phyloP scores from a whole-genome alignment of 2,113 vertebrate genomes.

The Bubo scandiacus region DNA sequence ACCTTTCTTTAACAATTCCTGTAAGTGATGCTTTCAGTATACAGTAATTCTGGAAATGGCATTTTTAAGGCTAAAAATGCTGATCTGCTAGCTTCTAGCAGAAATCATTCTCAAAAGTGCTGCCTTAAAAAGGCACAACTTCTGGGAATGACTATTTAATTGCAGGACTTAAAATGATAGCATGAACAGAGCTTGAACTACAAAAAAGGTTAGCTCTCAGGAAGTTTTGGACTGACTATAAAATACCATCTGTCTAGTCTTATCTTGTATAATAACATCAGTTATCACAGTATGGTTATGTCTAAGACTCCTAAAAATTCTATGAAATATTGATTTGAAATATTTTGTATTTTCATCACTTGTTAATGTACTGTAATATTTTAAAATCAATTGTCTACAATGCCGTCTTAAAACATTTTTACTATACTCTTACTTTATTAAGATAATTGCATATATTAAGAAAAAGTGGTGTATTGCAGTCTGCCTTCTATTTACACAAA shows the following conservation, averaged over 20 bases:
- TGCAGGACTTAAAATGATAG: neutral
- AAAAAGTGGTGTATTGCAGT: neutral
- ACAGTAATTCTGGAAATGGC: neutral
- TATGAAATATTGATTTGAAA: neutral
- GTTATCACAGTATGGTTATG: neutral
- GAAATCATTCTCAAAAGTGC: neutral
- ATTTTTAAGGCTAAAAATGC: neutral
- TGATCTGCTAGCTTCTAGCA: neutral
- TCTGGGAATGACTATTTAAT: constrained; percentile 1
- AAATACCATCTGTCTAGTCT: neutral
- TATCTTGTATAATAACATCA: neutral
- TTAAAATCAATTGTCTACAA: neutral
- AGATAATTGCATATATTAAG: neutral
- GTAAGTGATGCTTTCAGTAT: neutral
- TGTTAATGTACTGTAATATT: neutral
- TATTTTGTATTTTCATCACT: neutral
- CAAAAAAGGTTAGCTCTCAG: neutral
- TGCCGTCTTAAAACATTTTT: neutral
- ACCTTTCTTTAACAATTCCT: neutral
- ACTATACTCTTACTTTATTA: neutral
- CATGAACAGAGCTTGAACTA: neutral
- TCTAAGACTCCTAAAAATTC: neutral
- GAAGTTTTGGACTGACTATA: neutral
- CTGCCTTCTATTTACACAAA: neutral
- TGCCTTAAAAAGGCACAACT: neutral